A percentile compares a stretch with the other conserved stretches of the same genome.
phyloP scores from a whole-genome alignment of 2,113 vertebrate species.

The Malaclemys terrapin region DNA sequence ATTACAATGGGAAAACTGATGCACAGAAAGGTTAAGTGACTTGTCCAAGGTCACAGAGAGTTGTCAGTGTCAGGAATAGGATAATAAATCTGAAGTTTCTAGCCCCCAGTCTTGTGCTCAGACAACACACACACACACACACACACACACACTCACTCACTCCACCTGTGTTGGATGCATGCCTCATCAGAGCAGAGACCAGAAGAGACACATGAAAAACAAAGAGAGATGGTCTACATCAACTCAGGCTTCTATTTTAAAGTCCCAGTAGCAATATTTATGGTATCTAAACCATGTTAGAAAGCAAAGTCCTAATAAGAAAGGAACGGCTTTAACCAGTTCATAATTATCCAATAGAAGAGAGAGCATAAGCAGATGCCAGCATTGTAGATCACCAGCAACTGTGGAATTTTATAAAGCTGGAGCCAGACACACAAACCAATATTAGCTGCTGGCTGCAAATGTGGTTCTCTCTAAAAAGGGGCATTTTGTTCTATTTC shows the following conservation, averaged over 20 bases:
- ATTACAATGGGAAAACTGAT: not conserved
- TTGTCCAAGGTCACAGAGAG: not conserved
- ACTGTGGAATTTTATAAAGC: constrained; percentile 38
- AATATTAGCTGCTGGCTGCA: constrained; percentile 63
- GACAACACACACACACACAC: not conserved
- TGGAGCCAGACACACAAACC: constrained; percentile 14
- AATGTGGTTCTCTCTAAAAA: constrained; percentile 65
- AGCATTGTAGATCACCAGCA: constrained; percentile 51
- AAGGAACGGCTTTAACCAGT: constrained; percentile 26
- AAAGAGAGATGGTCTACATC: not conserved
- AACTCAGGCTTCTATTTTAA: not conserved
- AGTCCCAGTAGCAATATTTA: constrained; percentile 21
- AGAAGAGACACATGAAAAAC: not conserved
- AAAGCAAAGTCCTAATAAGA: constrained; percentile 9
- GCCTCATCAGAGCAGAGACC: not conserved
- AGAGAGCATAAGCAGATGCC: constrained; percentile 19
- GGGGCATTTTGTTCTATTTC: constrained; percentile 67
- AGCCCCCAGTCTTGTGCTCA: not conserved
- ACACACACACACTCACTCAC: too few relatives aligned
- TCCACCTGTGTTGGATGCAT: not conserved
- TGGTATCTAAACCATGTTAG: not conserved
- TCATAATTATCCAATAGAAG: not conserved
- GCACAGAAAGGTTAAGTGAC: not conserved
- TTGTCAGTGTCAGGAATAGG: not conserved
- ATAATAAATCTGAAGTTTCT: not conserved